Percentiles rank a stretch among this genome's conserved stretches.
These are phyloP conservation scores for Rhinoraja longicauda DNA, from an alignment of 2,797 vertebrate genomes.

Conservation along the genomic window DNA sequence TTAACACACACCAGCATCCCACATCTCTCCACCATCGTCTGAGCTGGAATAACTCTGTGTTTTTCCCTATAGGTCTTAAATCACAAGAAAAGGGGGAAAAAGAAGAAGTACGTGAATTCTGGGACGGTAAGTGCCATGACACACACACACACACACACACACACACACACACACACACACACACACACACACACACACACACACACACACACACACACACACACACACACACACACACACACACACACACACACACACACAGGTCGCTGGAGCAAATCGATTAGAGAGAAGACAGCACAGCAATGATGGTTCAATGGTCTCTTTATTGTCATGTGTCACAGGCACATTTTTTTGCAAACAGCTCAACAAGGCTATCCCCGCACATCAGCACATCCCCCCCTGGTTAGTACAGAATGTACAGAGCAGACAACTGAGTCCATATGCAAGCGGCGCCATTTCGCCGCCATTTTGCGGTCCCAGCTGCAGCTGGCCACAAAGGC, in stretches of 20 bases:
- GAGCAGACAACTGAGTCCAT: too few relatives aligned
- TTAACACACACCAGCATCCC: background rate
- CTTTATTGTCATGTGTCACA: too few relatives aligned
- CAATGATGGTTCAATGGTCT: background rate
- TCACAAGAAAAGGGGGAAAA: slow-evolving; percentile 90
- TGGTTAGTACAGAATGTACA: too few relatives aligned
- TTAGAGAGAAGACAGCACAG: too few relatives aligned
- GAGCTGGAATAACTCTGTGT: background rate
- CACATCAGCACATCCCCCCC: too few relatives aligned
- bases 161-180: background rate
- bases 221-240: background rate
- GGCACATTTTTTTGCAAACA: too few relatives aligned
- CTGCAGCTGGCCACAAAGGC: too few relatives aligned
- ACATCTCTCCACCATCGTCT: background rate
- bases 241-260: background rate
- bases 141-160: background rate
- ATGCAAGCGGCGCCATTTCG: too few relatives aligned
- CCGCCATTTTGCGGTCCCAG: too few relatives aligned
- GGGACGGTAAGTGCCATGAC: slow-evolving; percentile 73
- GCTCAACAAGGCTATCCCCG: too few relatives aligned
- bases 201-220: background rate
- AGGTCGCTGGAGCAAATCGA: background rate
- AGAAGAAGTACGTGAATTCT: slow-evolving; percentile 91
- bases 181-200: background rate
- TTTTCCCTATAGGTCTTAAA: slow-evolving; percentile 69